Base-by-base conservation (phyloP, 2,797 vertebrate genomes). In the Bovichtus variegatus region DNA sequence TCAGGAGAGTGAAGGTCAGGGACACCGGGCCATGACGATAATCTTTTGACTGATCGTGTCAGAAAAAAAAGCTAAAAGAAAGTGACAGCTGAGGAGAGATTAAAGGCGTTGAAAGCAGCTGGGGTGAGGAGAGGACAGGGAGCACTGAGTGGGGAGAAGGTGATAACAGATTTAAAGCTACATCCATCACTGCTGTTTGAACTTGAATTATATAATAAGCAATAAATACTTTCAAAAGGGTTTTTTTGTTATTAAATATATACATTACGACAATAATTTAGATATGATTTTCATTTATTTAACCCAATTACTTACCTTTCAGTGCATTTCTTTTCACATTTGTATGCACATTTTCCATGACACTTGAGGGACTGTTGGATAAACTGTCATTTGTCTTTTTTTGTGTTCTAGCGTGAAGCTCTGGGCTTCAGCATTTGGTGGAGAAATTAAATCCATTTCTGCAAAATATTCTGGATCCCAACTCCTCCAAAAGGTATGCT, bases 391-490 rank as follows among this genome's bases (percentile, higher is more conserved):
- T 78, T 70, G 8, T 73, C 41, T 16, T 72, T 64, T 64, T 87
- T 62, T 76, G 36, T 78, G 2, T 89, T 72, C 4, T 88, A 99
- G 98, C 19, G 97, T 99, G 72, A 99, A 99, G 94, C 97, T 99
- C 71, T 99, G 98, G 98, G 97, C 98, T 86, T 99, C 98, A 19
- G 97, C 98, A 25, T 99, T 99, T 83, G 98, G 98, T 84, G 98
- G 98, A 84, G 98, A 99, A 94, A 99, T 99, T 87, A 98, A 99
- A 96, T 99, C 98, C 65, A 98, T 99, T 80, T 97, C 98, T 87
- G 97, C 97, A 38, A 99, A 99, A 94, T 99, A 99, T 90, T 99
- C 98, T 0, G 98, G 98, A 90, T 98, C 97, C 21, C 97, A 98
- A 92, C 95, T 99, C 50, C 95, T 99, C 85, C 98, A 99, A 91